Evolutionary conservation across 2,888 invertebrate species (phyloP).

Genomic region (Cremastinae sp.): DNA sequence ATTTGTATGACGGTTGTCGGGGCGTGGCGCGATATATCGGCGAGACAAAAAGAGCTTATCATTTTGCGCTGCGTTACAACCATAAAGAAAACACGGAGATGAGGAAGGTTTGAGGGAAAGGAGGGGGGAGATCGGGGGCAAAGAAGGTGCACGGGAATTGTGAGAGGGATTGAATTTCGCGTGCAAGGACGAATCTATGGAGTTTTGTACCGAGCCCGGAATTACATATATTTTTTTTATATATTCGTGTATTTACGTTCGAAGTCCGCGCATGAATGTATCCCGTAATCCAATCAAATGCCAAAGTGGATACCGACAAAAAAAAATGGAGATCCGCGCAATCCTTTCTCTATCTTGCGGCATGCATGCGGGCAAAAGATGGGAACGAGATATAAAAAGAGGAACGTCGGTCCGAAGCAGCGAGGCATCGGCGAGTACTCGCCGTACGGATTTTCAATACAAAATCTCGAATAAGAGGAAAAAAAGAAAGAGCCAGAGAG

Average conservation of each 20-base stretch:
- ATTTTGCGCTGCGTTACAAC: constrained; percentile 21
- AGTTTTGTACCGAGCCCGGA: constrained; percentile 25
- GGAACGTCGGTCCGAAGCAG: constrained; percentile 51
- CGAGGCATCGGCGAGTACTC: constrained; percentile 51
- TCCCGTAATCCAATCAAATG: constrained; percentile 77
- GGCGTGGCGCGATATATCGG: constrained; percentile 1
- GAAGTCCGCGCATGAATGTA: constrained; percentile 44
- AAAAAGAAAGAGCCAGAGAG: constrained; percentile 38
- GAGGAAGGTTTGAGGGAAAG: constrained; percentile 32
- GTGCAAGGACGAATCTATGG: constrained; percentile 67
- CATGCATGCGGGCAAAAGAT: constrained; percentile 6
- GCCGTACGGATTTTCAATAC: constrained; percentile 57
- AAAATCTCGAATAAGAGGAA: constrained; percentile 34
- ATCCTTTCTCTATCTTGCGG: constrained; percentile 64
- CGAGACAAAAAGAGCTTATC: constrained; percentile 51
- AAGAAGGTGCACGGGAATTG: constrained; percentile 22
- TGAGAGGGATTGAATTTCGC: constrained; percentile 65
- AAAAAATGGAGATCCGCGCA: constrained; percentile 70
- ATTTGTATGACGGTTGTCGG: background rate
- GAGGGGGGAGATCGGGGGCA: constrained; percentile 4
- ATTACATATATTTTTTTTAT: background rate
- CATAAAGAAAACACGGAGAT: constrained; percentile 36
- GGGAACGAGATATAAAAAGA: constrained; percentile 24
- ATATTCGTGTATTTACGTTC: constrained; percentile 2
- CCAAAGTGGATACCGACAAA: constrained; percentile 76